Percentiles rank a stretch among this genome's conserved stretches.
phyloP scores from a whole-genome alignment of 37 sponge, comb jelly and placozoan genomes.

The Cladorhizidae sp. region DNA sequence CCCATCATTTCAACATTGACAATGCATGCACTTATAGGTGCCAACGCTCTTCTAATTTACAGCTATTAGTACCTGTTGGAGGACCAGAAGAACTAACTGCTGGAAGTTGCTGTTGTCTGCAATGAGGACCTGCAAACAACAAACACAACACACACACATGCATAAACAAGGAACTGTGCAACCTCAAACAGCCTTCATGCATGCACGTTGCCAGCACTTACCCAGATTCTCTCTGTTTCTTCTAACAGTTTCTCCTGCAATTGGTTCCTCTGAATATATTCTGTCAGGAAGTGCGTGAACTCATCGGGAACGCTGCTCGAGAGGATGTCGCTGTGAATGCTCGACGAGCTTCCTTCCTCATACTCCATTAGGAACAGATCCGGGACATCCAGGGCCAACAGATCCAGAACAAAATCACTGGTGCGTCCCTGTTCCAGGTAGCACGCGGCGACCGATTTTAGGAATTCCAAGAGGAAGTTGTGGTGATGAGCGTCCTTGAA shows the following conservation, averaged over 20 bases:
- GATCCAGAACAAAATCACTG: slow-evolving; percentile 44
- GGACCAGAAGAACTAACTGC: slow-evolving; percentile 23
- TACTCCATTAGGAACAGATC: slow-evolving; percentile 38
- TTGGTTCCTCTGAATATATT: slow-evolving; percentile 39
- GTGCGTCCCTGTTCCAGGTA: slow-evolving; percentile 28
- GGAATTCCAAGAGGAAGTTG: slow-evolving; percentile 46
- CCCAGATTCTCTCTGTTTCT: slow-evolving; percentile 41
- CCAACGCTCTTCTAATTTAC: neutral
- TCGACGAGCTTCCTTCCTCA: slow-evolving; percentile 22
- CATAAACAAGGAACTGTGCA: too few species aligned
- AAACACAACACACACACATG: neutral
- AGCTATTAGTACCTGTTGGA: slow-evolving; percentile 29
- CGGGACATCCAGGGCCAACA: slow-evolving; percentile 31
- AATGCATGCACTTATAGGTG: neutral
- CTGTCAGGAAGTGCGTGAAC: slow-evolving; percentile 33
- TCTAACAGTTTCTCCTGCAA: slow-evolving; percentile 14
- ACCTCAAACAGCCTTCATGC: neutral
- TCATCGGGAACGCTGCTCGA: slow-evolving; percentile 21
- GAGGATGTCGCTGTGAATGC: slow-evolving; percentile 29
- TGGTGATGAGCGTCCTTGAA: slow-evolving; percentile 45
- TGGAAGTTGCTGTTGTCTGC: slow-evolving; percentile 49
- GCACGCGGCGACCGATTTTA: slow-evolving; percentile 27
- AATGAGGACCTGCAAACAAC: slow-evolving; percentile 22
- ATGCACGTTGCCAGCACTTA: slow-evolving; percentile 8
- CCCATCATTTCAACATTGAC: too few species aligned